These are phyloP conservation scores for Psophia crepitans DNA, from an alignment of 2,113 vertebrate genomes.

Conservation along the genomic window DNA sequence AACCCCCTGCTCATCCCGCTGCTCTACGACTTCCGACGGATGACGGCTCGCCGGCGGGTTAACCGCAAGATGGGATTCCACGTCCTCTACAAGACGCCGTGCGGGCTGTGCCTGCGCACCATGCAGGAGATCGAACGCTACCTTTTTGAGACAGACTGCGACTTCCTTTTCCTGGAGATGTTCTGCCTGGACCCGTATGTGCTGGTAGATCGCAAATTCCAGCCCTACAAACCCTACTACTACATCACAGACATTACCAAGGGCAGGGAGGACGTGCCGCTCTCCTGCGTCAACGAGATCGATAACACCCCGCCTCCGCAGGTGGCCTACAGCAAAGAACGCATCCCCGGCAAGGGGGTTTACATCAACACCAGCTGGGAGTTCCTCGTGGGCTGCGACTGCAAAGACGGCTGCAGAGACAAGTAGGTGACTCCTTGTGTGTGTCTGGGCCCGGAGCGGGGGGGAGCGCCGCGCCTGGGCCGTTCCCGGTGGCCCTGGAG, in stretches of 20 bases:
- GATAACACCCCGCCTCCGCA: conserved; percentile 87
- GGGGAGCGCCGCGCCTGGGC: fast-evolving
- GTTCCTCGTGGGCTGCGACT: conserved; percentile 95
- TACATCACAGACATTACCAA: conserved; percentile 92
- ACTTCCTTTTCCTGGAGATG: conserved; percentile 97
- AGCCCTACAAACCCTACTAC: conserved; percentile 91
- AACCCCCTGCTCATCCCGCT: conserved; percentile 93
- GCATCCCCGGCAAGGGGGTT: conserved; percentile 92
- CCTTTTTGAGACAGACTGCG: conserved; percentile 89
- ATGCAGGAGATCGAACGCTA: conserved; percentile 96
- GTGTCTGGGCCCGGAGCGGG: not conserved
- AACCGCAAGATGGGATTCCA: conserved; percentile 99
- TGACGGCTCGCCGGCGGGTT: conserved; percentile 90
- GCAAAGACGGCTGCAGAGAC: conserved; percentile 92
- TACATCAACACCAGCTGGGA: conserved; percentile 92
- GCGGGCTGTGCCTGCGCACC: conserved; percentile 90
- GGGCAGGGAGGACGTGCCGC: conserved; percentile 89
- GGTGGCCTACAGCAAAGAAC: conserved; percentile 95
- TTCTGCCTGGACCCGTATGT: conserved; percentile 97
- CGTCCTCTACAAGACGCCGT: conserved; percentile 94
- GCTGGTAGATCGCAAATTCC: conserved; percentile 92
- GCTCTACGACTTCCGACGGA: conserved; percentile 92
- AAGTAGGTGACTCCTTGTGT: conserved; percentile 77
- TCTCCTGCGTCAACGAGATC: conserved; percentile 98
- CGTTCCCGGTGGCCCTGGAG: not conserved